Base-by-base conservation (phyloP, 2,797 vertebrate genomes). In the Dendrocincla fuliginosa region DNA sequence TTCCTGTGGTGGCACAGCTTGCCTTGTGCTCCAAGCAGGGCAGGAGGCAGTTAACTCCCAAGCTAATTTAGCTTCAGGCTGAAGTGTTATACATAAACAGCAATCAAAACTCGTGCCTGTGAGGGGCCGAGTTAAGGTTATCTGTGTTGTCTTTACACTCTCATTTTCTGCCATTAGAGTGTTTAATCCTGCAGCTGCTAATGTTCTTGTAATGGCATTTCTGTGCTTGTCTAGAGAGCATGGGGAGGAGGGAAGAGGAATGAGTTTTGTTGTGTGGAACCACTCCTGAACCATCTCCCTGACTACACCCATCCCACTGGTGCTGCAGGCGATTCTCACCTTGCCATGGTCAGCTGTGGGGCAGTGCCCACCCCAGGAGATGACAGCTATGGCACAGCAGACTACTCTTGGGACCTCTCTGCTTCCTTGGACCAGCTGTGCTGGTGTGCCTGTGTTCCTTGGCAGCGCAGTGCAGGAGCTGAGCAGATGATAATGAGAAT, bases 11-110 rank as follows among this genome's bases (percentile, higher is more conserved):
- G 17, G 74, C 95, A 84, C 96, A 96, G 92, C 87, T 88, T 97
- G 96, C 65, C 42, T 73, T 0, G 3, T 78, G 70, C 90, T 88
- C 83, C 92, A 77, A 84, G 93, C 91, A 94, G 96, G 91, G 93
- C 87, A 96, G 83, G 77, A 96, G 94, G 94, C 93, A 96, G 96
- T 96, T 95, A 94, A 95, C 74, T 97, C 95, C 91, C 91, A 53
- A 74, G 96, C 83, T 93, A 79, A 96, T 95, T 84, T 94, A 89
- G 87, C 95, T 95, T 24, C 5, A 24, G 91, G 91, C 95, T 91
- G 91, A 76, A 93, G 95, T 91, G 92, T 91, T 93, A 69, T 25
- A 88, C 86, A 79, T 92, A 96, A 96, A 93, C 90, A 96, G 95
- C 95, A 96, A 96, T 95, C 94, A 95, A 80, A 96, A 93, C 93